Conservation (phyloP, 1,140 invertebrate genomes). For the Ceratina japonica region DNA sequence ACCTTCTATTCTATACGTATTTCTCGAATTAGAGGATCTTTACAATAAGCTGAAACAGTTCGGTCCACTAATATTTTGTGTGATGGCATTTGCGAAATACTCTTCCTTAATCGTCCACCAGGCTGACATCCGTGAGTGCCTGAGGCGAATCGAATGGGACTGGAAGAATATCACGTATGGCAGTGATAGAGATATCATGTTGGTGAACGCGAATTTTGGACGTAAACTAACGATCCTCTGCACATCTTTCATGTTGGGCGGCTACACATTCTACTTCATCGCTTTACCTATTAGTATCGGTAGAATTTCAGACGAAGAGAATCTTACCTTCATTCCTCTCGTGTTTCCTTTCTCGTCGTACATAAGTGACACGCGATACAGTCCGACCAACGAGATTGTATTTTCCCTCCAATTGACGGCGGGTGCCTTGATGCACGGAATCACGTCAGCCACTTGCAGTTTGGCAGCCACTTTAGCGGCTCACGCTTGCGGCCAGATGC, state of each 20-base stretch:
- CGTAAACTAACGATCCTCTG: slow-evolving; percentile 33
- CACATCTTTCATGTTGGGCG: slow-evolving; percentile 41
- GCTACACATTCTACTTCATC: slow-evolving; percentile 48
- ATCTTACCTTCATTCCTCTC: slow-evolving; percentile 49
- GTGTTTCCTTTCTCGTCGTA: slow-evolving; percentile 60
- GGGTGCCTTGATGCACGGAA: slow-evolving; percentile 50
- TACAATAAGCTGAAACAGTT: slow-evolving; percentile 63
- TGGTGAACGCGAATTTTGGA: slow-evolving; percentile 39
- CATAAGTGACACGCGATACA: slow-evolving; percentile 51
- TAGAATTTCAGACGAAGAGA: background rate
- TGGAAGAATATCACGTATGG: slow-evolving; percentile 56
- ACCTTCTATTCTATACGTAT: slow-evolving; percentile 9
- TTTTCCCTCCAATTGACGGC: slow-evolving; percentile 47
- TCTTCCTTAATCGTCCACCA: slow-evolving; percentile 54
- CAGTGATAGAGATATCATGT: slow-evolving; percentile 43
- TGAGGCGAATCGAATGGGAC: slow-evolving; percentile 64
- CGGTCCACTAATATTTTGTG: slow-evolving; percentile 68
- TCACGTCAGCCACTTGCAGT: slow-evolving; percentile 51
- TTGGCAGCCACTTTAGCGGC: slow-evolving; percentile 60
- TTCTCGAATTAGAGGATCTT: slow-evolving; percentile 58
- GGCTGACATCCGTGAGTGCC: slow-evolving; percentile 60
- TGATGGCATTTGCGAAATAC: slow-evolving; percentile 69
- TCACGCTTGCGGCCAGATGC: slow-evolving; percentile 66
- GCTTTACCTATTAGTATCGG: slow-evolving; percentile 35
- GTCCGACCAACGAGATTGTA: slow-evolving; percentile 55